Base-by-base conservation (phyloP, 2,888 invertebrate genomes). In the Invenusta paracnida region DNA sequence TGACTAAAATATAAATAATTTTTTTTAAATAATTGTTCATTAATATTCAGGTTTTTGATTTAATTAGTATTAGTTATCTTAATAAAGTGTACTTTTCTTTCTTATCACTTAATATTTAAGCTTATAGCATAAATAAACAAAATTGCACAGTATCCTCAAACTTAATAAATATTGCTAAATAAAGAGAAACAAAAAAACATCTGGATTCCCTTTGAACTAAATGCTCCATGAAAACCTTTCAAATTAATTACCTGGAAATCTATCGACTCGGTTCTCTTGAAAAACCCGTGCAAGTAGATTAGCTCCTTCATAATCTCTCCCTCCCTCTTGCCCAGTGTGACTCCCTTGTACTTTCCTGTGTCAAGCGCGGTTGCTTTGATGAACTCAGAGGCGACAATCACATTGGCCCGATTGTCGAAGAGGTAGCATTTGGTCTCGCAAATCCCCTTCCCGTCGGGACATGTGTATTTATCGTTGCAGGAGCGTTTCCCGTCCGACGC, bases 281-380 rank as follows among this genome's bases (percentile, higher is more conserved):
- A 91, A 87, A 92, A 91, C 5, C 89, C 89, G 87, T 92, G 91
- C 86, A 89, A 89, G 88, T 91, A 92, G 83, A 92, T 91, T 29
- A 92, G 90, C 85, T 92, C 91, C 86, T 91, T 91, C 92, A 92
- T 92, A 0, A 92, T 91, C 88, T 92, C 92, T 11, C 92, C 92
- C 87, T 92, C 92, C 86, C 91, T 91, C 82, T 90, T 89, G 0
- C 92, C 92, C 85, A 92, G 89, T 25, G 91, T 91, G 29, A 92
- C 91, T 23, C 89, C 89, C 30, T 89, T 89, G 88, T 92, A 92
- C 86, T 91, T 90, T 85, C 90, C 90, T 87, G 90, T 90, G 85
- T 92, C 91, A 66, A 92, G 88, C 66, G 89, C 89, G 87, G 90
- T 90, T 23, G 91, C 92, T 11, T 88, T 87, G 85, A 90, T 88